phyloP scores from a whole-genome alignment of 2,888 invertebrate genomes.

The Argyra leucocephala region DNA sequence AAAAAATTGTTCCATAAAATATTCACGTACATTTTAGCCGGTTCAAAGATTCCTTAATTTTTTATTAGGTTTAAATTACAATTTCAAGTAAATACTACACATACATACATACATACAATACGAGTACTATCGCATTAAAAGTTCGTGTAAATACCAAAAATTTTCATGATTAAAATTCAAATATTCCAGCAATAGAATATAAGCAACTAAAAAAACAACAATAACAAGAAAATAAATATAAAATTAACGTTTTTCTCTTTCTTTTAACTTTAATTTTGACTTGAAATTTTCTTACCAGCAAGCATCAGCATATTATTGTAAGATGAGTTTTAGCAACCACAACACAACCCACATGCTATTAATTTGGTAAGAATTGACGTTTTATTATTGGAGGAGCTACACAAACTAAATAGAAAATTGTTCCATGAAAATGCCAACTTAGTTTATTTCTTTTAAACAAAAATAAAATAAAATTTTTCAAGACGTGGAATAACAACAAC shows the following conservation, averaged over 20 bases:
- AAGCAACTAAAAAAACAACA: background rate
- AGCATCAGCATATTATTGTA: too few species aligned
- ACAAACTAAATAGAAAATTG: background rate
- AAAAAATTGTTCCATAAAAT: too few species aligned
- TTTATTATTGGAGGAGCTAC: background rate
- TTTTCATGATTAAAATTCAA: too few species aligned
- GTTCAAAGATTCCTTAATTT: too few species aligned
- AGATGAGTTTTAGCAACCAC: too few species aligned
- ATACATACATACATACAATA: too few species aligned
- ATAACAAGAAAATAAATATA: background rate
- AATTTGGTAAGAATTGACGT: background rate
- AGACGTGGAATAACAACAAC: background rate
- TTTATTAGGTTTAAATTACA: too few species aligned
- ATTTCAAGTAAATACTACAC: too few species aligned
- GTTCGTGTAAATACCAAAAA: too few species aligned
- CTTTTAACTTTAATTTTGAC: background rate
- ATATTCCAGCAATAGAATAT: background rate
- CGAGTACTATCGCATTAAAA: too few species aligned
- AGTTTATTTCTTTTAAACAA: background rate
- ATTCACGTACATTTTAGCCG: too few species aligned
- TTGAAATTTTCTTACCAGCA: background rate
- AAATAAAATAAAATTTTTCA: background rate
- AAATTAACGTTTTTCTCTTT: background rate
- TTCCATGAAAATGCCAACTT: background rate
- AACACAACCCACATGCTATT: background rate